Evolutionary conservation across 2,888 invertebrate species (phyloP).

Genomic region (Conchocele bisecta): DNA sequence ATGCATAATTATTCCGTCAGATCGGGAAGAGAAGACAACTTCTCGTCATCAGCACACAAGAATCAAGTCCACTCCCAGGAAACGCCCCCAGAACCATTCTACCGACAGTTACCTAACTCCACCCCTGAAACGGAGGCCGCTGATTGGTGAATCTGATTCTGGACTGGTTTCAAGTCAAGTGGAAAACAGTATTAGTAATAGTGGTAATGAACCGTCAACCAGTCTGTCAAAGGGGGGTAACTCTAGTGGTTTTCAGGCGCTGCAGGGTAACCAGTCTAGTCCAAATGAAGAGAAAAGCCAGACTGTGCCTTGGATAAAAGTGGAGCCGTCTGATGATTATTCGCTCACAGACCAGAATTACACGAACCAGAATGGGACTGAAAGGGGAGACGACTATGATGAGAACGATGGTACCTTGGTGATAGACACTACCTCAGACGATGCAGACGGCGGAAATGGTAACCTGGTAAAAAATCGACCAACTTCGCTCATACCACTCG

Average conservation of each 20-base stretch:
- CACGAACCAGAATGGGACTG: background rate
- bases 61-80: background rate
- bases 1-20: too few species aligned
- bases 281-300: background rate
- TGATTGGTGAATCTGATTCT: conserved; percentile 1
- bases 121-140: background rate
- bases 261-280: background rate
- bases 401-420: background rate
- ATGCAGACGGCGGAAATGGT: background rate
- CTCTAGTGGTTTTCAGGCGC: conserved; percentile 16
- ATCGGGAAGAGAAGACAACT: too few species aligned
- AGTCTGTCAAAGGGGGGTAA: conserved; percentile 31
- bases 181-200: background rate
- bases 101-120: background rate
- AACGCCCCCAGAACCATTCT: background rate
- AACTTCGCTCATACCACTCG: conserved; percentile 44
- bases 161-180: background rate
- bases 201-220: background rate
- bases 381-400: background rate
- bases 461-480: conserved; percentile 18
- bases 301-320: conserved; percentile 39
- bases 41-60: too few species aligned
- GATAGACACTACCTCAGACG: conserved; percentile 2
- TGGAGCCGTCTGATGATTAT: conserved; percentile 45
- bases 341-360: background rate